A percentile compares a stretch with the other conserved stretches of the same genome.
Conservation (phyloP, 2,113 vertebrate species). For the Thomomys bottae region DNA sequence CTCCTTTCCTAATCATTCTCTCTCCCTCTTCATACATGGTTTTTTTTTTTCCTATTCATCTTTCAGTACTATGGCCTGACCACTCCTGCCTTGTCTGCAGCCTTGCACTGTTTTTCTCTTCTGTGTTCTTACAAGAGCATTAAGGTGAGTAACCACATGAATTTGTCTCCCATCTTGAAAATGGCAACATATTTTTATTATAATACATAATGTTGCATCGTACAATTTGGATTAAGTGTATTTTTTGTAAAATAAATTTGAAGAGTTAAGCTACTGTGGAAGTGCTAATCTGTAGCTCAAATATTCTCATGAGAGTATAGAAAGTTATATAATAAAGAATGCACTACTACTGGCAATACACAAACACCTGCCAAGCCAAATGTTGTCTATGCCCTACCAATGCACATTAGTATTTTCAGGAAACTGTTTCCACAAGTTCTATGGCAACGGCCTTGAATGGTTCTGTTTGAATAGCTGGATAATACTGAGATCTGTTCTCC, state of each 20-base stretch:
- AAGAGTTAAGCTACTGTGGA: not conserved
- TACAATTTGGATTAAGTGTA: not conserved
- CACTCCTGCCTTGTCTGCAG: not conserved
- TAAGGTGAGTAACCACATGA: not conserved
- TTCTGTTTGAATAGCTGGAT: not conserved
- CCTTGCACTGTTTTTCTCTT: not conserved
- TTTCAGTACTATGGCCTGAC: not conserved
- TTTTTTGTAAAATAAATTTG: not conserved
- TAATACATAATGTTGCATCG: not conserved
- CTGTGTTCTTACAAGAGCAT: slow-evolving; percentile 8
- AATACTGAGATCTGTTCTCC: slow-evolving; percentile 9
- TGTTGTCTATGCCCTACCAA: not conserved
- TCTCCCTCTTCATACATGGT: no score
- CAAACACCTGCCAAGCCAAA: not conserved
- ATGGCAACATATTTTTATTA: not conserved
- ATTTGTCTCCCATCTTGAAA: slow-evolving; percentile 20
- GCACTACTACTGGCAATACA: not conserved
- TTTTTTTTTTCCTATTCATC: not conserved
- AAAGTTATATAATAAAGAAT: not conserved
- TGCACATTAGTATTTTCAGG: not conserved
- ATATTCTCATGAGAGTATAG: not conserved
- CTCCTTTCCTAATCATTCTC: not conserved
- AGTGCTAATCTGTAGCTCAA: slow-evolving; percentile 25
- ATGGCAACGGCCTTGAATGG: not conserved
- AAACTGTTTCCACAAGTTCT: not conserved